Base-by-base conservation (phyloP, 1,140 invertebrate genomes). In the Whitmania pigra region DNA sequence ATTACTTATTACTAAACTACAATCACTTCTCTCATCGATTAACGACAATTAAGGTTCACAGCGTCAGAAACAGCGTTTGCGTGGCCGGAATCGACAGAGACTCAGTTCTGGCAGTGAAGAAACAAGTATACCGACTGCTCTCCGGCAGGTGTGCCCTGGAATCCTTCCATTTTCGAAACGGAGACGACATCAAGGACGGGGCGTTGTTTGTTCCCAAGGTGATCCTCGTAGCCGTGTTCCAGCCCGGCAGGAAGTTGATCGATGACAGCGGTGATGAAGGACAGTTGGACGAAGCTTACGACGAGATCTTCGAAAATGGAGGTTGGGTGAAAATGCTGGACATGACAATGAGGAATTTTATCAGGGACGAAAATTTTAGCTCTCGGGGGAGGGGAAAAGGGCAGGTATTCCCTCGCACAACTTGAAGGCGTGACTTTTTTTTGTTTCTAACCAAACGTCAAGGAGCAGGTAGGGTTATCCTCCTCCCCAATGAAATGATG, bases 171-270 rank as follows among this genome's bases (percentile, higher is more conserved):
- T 53, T 73, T 36, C 53, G 40, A 29, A 9, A 49, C 29, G 4
- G 22, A 11, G 55, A 31, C 25, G 72, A 73, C 67, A 29, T 73
- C 49, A 73, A 73, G 67, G 72, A 73, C 53, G 72, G 67, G 18
- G 68, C 67, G 20, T 68, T 73, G 43, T 68, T 73, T 27, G 72
- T 73, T 11, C 72, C 72, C 25, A 73, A 73, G 68, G 72, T 73
- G 27, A 70, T 73, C 53, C 49, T 73, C 3, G 72, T 73, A 22
- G 72, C 49, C 0, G 53, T 57, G 3, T 68, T 69, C 72, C 69
- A 53, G 25, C 72, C 72, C 18, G 72, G 72, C 0, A 49, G 43
- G 27, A 73, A 73, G 72, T 29, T 73, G 15, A 73, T 73, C 22
- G 72, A 73, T n/a, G 49, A 53, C n/a, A 49, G 55, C n/a, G 72